phyloP scores from a whole-genome alignment of 2,113 vertebrate genomes.

The Limnothrissa miodon region DNA sequence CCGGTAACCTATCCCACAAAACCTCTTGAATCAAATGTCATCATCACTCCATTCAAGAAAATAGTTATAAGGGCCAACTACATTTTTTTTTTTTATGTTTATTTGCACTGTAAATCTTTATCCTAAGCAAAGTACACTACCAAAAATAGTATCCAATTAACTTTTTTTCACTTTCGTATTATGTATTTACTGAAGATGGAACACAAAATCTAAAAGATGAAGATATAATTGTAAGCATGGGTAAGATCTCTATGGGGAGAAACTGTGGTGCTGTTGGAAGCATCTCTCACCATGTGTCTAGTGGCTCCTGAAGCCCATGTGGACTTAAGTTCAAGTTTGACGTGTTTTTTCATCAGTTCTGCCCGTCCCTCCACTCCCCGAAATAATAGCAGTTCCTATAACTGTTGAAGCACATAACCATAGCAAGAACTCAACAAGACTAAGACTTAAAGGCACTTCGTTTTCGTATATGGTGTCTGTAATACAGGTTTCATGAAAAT shows the following conservation, averaged over 20 bases:
- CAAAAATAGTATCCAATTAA: too few relatives aligned
- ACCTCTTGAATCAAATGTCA: slow-evolving; percentile 1
- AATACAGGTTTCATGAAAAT: neutral
- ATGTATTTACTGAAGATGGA: too few relatives aligned
- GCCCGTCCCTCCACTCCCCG: neutral
- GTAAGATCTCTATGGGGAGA: neutral
- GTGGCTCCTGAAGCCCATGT: neutral
- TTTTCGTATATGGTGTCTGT: neutral
- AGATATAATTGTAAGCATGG: neutral
- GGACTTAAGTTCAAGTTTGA: neutral
- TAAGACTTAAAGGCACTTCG: neutral
- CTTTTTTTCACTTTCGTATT: too few relatives aligned
- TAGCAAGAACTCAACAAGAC: too few relatives aligned
- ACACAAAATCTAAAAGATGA: too few relatives aligned
- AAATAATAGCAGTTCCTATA: neutral
- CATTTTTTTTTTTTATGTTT: too few relatives aligned
- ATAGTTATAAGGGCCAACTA: neutral
- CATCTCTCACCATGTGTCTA: neutral
- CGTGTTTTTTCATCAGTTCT: neutral
- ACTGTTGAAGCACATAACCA: neutral
- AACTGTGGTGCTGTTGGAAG: neutral
- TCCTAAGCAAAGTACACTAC: too few relatives aligned
- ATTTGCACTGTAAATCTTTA: too few relatives aligned
- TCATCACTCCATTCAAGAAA: neutral
- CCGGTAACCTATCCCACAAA: slow-evolving; percentile 69